Base-by-base conservation (phyloP, 2,888 invertebrate genomes). In the Ochropleura plecta region DNA sequence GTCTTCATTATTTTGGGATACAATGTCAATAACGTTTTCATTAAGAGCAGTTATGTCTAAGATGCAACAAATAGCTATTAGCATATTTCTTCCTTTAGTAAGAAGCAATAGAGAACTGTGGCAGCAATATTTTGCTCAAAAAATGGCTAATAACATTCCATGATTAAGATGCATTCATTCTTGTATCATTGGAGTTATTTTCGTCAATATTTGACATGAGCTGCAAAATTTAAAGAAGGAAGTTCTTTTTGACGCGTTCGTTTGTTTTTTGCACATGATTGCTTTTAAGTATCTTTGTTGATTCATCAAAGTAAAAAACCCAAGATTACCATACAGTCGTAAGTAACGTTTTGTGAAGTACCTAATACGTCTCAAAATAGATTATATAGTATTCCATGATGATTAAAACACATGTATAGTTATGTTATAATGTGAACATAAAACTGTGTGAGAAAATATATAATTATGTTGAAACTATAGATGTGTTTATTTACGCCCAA, bases 1-100 rank as follows among this genome's bases (percentile, higher is more conserved):
- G 9, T 79, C 79, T 14, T 79, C 79, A 16, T 76, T 79, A 0
- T 51, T 79, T 3, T 79, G 79, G 79, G 65, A 79, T n/a, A 0
- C 7, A 0, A 76, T 79, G 82, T 70, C 65, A 18, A 3, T 79
- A 51, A 2, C 82, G 16, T 79, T 79, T 53, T 1, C 65, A 12
- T 0, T 79, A 65, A 40, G 82, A 62, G 79, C 79, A 30, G 77
- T 79, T 12, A 65, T 79, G 79, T 82, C 79, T 12, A 79, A 79
- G 44, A 46, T 79, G 55, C 79, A 79, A 51, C 79, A 79, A n/a
- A 55, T 79, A 51, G 55, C 70, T 16, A 79, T 79, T 30, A n/a
- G 5, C 7, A 0, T 79, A 16, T 79, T 79, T 69, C 77, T 79
- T 9, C 79, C 79, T 14, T 65, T 70, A 30, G 77, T 79, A 0